Conservation (phyloP, 2,888 invertebrate species). For the Campopleginae sp. region DNA sequence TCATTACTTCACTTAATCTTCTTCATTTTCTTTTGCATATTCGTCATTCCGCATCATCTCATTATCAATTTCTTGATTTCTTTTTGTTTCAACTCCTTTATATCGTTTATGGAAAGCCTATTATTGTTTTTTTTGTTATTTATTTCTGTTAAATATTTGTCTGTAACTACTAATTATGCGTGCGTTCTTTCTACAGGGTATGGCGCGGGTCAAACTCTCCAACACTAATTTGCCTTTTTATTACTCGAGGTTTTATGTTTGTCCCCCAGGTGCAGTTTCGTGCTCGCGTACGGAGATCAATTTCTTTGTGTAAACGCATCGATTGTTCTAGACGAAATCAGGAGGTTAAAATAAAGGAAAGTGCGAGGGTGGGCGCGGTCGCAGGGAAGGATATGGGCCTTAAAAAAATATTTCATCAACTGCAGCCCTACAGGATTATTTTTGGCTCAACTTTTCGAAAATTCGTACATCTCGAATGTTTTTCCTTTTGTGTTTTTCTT, state of each 20-base stretch:
- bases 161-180: slow-evolving; percentile 68
- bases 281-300: slow-evolving; percentile 15
- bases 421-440: not conserved
- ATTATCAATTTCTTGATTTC: slow-evolving; percentile 51
- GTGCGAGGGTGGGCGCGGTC: not conserved
- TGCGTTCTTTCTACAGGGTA: slow-evolving; percentile 67
- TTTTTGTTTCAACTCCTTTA: slow-evolving; percentile 70
- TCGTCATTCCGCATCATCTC: slow-evolving; percentile 66
- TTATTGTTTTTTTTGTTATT: slow-evolving; percentile 75
- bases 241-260: slow-evolving; percentile 5
- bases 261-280: slow-evolving; percentile 37
- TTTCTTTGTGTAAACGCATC: not conserved
- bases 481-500: not conserved
- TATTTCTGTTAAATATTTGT: slow-evolving; percentile 68
- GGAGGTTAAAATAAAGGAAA: not conserved
- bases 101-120: slow-evolving; percentile 79
- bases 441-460: not conserved
- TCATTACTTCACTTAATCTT: slow-evolving; percentile 69
- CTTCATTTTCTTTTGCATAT: slow-evolving; percentile 55
- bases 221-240: slow-evolving; percentile 35
- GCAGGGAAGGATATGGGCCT: slow-evolving; percentile 6
- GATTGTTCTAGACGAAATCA: not conserved
- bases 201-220: slow-evolving; percentile 52
- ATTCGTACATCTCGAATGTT: not conserved
- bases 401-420: not conserved